Conservation (phyloP, 2,113 vertebrate genomes). For the Antennarius striatus region DNA sequence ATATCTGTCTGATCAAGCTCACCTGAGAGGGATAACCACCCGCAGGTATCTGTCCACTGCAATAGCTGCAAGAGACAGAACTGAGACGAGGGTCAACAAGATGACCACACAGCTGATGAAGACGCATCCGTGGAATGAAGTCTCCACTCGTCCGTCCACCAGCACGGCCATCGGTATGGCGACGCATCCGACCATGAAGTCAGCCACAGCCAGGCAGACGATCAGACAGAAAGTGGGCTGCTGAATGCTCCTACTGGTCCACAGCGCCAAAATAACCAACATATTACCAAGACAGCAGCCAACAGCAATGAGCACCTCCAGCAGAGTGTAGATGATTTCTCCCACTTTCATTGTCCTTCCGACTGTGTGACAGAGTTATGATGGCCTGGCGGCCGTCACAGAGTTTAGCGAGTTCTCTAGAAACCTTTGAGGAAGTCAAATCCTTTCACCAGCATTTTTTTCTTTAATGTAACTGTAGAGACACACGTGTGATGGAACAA, state of each 20-base stretch:
- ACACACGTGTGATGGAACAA: too few species aligned
- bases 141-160: constrained; percentile 57
- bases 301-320: constrained; percentile 81
- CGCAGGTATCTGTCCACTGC: constrained; percentile 87
- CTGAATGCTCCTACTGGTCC: constrained; percentile 67
- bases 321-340: constrained; percentile 63
- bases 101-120: constrained; percentile 84
- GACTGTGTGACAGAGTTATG: neutral
- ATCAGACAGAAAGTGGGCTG: constrained; percentile 85
- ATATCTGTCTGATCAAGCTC: neutral
- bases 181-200: constrained; percentile 82
- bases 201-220: constrained; percentile 85
- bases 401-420: neutral
- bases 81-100: constrained; percentile 81
- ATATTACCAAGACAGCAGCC: constrained; percentile 82
- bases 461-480: too few species aligned
- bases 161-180: constrained; percentile 84
- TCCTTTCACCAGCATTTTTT: too few species aligned
- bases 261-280: constrained; percentile 85
- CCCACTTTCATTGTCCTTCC: constrained; percentile 1
- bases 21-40: constrained; percentile 78
- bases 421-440: constrained; percentile 56
- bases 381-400: neutral
- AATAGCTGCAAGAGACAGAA: constrained; percentile 85
- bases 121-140: constrained; percentile 80